Conservation (phyloP, 2,888 invertebrate genomes). For the Ennomos quercinarius region DNA sequence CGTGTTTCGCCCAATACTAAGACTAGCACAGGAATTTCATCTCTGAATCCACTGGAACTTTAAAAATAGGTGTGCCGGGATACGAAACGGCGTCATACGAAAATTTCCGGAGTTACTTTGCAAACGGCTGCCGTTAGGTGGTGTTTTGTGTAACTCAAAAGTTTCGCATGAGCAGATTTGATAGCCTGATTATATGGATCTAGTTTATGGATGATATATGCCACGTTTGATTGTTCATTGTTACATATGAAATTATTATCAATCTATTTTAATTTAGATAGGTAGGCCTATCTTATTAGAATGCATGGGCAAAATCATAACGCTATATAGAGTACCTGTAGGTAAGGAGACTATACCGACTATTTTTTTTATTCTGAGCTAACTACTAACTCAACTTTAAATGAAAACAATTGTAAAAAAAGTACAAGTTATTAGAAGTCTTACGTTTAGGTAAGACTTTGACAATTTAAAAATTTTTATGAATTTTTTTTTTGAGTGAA, state of each 20-base stretch:
- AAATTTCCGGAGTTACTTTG: conserved; percentile 43
- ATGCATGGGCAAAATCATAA: too few relatives aligned
- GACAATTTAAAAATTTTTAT: too few relatives aligned
- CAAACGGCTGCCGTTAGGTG: conserved; percentile 37
- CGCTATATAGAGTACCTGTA: too few relatives aligned
- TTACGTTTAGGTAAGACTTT: too few relatives aligned
- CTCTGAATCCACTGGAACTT: conserved; percentile 82
- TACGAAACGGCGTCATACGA: conserved; percentile 49
- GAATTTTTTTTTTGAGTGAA: too few relatives aligned
- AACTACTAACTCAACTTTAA: too few relatives aligned
- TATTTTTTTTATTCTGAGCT: too few relatives aligned
- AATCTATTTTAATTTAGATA: background rate
- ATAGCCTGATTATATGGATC: conserved; percentile 21
- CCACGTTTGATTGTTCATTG: conserved; percentile 27
- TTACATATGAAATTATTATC: conserved; percentile 11
- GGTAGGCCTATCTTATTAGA: too few relatives aligned
- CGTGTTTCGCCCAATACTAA: conserved; percentile 72
- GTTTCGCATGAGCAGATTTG: conserved; percentile 24
- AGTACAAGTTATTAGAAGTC: too few relatives aligned
- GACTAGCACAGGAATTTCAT: conserved; percentile 78
- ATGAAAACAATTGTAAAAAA: too few relatives aligned
- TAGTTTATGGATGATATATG: conserved; percentile 34
- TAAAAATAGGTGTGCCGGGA: conserved; percentile 80
- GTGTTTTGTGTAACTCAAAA: conserved; percentile 25
- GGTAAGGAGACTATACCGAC: too few relatives aligned